Evolutionary conservation across 2,113 vertebrate genomes (phyloP), one percentile per base, ranked within the genome.

Genomic region (Caloenas nicobarica): DNA sequence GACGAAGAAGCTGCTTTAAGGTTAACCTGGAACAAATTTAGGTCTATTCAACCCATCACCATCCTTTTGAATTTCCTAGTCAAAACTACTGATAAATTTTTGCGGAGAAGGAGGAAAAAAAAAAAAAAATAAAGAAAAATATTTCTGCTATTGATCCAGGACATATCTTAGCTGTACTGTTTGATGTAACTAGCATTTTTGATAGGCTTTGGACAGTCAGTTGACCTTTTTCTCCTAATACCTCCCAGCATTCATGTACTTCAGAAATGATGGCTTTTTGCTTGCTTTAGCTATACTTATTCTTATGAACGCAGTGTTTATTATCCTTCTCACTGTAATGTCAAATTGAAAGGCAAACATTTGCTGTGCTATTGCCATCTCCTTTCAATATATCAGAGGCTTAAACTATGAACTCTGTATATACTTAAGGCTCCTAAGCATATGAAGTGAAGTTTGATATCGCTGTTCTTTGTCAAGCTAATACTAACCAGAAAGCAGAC

Each of bases 151-250:
- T 82, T 92, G 66, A 93, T 79, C 28, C 56, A 94, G 70, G 51
- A 22, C 28, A 31, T 82, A 72, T 74, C 34, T 50, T 46, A 88
- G 58, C 70, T 94, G 42, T 34, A 73, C 53, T 76, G 48, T 76
- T 93, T 94, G 71, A 80, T 88, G 18, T 73, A 86, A 81, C 36
- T 94, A 77, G 76, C 82, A 62, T 80, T 85, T 93, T 36, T 89
- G 66, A 83, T 78, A 57, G 71, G 56, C 48, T 94, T 69, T 92
- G 79, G 81, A 86, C 76, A 91, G 46, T 62, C 86, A 44, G 29
- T 69, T 97, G 95, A 96, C 56, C 89, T 97, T 97, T 97, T 66
- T 54, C 81, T 93, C 44, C 69, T 96, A 97, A 97, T 88, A 95
- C 50, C 24, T 96, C 11, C 19, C 62, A 89, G 78, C 42, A 84